phyloP scores from a whole-genome alignment of 2,797 vertebrate species.

The Tadarida brasiliensis region DNA sequence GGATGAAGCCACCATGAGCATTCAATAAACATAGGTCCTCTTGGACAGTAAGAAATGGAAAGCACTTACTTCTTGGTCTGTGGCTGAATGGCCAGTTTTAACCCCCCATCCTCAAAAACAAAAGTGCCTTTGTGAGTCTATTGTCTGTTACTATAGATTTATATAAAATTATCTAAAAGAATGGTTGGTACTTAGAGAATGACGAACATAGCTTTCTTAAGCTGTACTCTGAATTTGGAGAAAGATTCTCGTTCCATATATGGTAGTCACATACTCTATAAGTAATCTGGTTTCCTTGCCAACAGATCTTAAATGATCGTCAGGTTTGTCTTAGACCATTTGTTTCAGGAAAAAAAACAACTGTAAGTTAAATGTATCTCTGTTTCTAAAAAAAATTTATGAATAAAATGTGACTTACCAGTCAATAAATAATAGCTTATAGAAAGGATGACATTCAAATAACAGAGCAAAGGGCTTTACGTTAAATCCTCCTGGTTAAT shows the following conservation, averaged over 20 bases:
- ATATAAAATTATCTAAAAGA: neutral
- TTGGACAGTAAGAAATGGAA: neutral
- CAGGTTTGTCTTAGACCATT: neutral
- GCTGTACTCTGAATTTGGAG: neutral
- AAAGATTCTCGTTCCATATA: neutral
- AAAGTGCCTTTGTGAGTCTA: neutral
- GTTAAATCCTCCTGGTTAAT: neutral
- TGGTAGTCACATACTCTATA: neutral
- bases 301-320: neutral
- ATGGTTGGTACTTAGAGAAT: neutral
- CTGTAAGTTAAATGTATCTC: neutral
- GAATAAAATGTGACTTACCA: neutral
- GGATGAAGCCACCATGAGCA: neutral
- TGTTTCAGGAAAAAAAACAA: conserved; percentile 45
- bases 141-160: neutral
- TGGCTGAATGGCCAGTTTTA: neutral
- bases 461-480: neutral
- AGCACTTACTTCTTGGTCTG: neutral
- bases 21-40: conserved; percentile 19
- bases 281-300: neutral
- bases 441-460: conserved; percentile 23
- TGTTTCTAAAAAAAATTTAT: neutral
- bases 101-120: neutral
- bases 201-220: neutral
- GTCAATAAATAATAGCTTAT: neutral